Evolutionary conservation across 2,113 vertebrate genomes (phyloP), one percentile per base, ranked within the genome.

Genomic region (Pica pica): DNA sequence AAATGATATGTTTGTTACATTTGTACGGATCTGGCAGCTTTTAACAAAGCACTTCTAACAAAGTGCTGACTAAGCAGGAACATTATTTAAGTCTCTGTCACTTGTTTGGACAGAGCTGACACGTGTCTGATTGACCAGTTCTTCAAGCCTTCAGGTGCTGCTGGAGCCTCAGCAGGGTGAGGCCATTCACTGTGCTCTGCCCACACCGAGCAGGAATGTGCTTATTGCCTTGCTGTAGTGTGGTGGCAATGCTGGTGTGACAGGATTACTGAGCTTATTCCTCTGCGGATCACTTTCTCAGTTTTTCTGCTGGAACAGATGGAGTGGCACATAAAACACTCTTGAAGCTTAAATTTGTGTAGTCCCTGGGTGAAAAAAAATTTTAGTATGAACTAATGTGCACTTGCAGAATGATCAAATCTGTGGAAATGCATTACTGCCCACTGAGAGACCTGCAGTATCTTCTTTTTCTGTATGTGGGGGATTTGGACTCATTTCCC

Each of bases 181-280:
- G 86, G 94, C 81, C 1, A 1, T 21, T 73, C 0, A 2, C 39
- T 37, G 6, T 0, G 1, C 77, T 74, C 63, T 31, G 3, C 84
- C 74, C 79, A 71, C 7, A 1, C 46, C 3, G 1, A 46, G 50
- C 64, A 83, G 30, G 80, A 77, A 83, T 26, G 80, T 35, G 46
- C 6, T 18, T 41, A 4, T 3, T 30, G 90, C 85, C 78, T 46
- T 28, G 63, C 90, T 65, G 42, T 4, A 42, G 46, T 13, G 50
- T 44, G 41, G 7, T 61, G 31, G 37, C 24, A 76, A 28, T 28
- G 80, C 89, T 83, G 70, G 22, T 61, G 10, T 7, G 55, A 39
- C 59, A 53, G 68, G 37, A 30, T 49, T 65, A 21, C 56, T 24
- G 39, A 59, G 14, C 0, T 5, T 52, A 23, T 2, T 31, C 31